Percentiles rank a stretch among this genome's conserved stretches.
Conservation (phyloP, 2,888 invertebrate genomes). For the Drosophila nr. perissopoda region DNA sequence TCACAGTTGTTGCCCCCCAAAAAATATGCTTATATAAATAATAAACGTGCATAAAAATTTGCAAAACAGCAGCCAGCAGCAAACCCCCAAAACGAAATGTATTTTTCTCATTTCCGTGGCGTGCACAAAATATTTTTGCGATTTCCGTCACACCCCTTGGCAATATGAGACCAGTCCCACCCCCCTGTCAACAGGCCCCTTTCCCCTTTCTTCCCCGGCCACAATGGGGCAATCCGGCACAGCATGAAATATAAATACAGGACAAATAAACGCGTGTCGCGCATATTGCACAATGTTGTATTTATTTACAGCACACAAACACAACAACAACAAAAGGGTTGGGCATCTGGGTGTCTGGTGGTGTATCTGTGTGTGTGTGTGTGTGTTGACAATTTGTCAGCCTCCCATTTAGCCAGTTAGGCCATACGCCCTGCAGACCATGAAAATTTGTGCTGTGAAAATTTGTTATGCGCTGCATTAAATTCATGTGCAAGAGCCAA, state of each 20-base stretch:
- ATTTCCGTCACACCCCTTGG: constrained; percentile 64
- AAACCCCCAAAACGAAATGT: constrained; percentile 28
- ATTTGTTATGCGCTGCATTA: constrained; percentile 76
- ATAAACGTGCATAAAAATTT: constrained; percentile 67
- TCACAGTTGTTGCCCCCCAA: constrained; percentile 21
- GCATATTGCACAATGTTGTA: constrained; percentile 78
- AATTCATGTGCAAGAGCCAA: constrained; percentile 63
- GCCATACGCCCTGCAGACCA: constrained; percentile 52
- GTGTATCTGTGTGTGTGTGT: constrained; percentile 9
- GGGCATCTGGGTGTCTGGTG: not conserved
- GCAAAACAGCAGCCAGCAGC: constrained; percentile 34
- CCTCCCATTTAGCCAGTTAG: constrained; percentile 78
- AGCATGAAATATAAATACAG: constrained; percentile 79
- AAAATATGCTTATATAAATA: constrained; percentile 47
- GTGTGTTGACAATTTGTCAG: constrained; percentile 76
- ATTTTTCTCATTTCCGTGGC: constrained; percentile 81
- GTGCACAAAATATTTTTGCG: constrained; percentile 79
- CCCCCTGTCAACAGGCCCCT: not conserved
- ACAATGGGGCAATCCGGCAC: constrained; percentile 39
- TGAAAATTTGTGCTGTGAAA: constrained; percentile 76
- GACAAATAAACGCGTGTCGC: constrained; percentile 78
- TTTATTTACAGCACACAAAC: constrained; percentile 59
- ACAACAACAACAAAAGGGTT: constrained; percentile 30
- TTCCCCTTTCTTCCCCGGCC: not conserved
- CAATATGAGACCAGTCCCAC: not conserved